Conservation (phyloP, 2,113 vertebrate species). For the Phrynosoma platyrhinos region DNA sequence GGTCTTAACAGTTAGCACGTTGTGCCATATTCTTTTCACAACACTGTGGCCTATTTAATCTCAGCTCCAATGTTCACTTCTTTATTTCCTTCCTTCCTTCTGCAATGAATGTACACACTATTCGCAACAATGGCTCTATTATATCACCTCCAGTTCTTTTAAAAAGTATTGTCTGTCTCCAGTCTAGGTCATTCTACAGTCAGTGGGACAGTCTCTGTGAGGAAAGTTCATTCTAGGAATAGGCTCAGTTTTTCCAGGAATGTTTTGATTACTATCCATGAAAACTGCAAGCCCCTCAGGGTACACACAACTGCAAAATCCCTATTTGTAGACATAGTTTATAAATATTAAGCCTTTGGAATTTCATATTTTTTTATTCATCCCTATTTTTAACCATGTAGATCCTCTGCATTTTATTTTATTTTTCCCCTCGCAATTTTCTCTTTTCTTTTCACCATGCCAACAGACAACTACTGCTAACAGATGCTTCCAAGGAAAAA, state of each 20-base stretch:
- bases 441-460: not conserved
- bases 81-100: not conserved
- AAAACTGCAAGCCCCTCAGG: not conserved
- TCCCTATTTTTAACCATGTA: not conserved
- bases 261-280: not conserved
- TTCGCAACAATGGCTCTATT: not conserved
- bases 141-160: not conserved
- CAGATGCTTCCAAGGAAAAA: not conserved
- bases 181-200: not conserved
- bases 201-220: not conserved
- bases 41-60: not conserved
- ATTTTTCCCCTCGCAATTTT: no score
- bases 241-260: not conserved
- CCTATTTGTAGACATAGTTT: not conserved
- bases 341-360: not conserved
- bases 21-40: not conserved
- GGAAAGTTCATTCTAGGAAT: not conserved
- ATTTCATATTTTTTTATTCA: not conserved
- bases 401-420: not conserved
- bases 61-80: not conserved
- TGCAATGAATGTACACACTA: not conserved
- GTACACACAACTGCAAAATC: slow-evolving; percentile 5
- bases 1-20: not conserved
- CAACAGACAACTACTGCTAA: not conserved
- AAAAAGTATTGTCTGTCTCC: not conserved